Percentiles rank a stretch among this genome's conserved stretches.
Conservation (phyloP, 2,113 vertebrate species). For the Scartelaos histophorus region DNA sequence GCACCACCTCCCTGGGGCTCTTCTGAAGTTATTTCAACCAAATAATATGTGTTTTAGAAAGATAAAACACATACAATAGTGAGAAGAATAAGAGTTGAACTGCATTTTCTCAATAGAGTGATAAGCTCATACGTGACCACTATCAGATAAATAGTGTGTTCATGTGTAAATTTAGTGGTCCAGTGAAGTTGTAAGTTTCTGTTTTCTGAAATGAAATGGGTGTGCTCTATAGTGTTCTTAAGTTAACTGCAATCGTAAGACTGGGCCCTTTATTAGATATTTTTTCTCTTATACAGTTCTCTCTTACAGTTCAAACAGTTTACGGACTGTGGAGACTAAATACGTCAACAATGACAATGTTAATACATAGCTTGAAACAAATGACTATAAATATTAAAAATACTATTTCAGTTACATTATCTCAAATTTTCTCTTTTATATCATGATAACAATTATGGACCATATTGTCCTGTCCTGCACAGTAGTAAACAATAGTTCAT, state of each 20-base stretch:
- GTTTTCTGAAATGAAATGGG: background rate
- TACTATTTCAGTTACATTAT: background rate
- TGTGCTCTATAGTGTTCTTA: background rate
- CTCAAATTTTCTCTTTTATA: background rate
- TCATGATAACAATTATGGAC: background rate
- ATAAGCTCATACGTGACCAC: background rate
- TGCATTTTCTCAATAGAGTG: background rate
- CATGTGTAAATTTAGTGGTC: background rate
- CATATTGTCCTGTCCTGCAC: background rate
- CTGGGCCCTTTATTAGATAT: too few relatives aligned
- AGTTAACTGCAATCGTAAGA: too few relatives aligned
- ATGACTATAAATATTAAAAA: background rate
- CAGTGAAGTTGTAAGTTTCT: background rate
- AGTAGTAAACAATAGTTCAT: background rate
- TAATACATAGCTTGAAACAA: background rate
- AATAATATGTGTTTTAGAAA: constrained; percentile 47
- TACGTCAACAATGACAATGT: too few relatives aligned
- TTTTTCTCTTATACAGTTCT: too few relatives aligned
- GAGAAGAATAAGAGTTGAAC: constrained; percentile 24
- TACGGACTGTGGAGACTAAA: too few relatives aligned
- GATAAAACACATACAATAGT: constrained; percentile 33
- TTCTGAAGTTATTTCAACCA: constrained; percentile 44
- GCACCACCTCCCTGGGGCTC: constrained; percentile 36
- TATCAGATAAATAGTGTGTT: too few relatives aligned
- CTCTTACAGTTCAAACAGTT: too few relatives aligned